phyloP scores from a whole-genome alignment of 2,888 invertebrate species.

The Erebia ligea region DNA sequence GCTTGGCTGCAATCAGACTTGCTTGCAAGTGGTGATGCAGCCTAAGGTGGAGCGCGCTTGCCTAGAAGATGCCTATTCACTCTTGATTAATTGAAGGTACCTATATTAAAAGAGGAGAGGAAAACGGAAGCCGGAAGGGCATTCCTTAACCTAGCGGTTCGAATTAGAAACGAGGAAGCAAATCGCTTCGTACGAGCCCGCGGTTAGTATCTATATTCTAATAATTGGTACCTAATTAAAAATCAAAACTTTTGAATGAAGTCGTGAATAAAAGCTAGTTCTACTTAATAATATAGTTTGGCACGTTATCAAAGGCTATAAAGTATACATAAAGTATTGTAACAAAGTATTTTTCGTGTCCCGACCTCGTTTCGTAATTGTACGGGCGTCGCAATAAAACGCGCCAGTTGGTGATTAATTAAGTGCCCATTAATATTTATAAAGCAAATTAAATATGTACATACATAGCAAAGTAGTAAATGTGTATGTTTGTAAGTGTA shows the following conservation, averaged over 20 bases:
- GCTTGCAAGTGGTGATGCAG: no score
- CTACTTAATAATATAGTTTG: background rate
- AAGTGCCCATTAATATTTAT: constrained; percentile 28
- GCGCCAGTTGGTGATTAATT: constrained; percentile 23
- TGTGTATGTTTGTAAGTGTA: background rate
- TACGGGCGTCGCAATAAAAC: constrained; percentile 27
- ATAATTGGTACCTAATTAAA: background rate
- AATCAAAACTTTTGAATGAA: background rate
- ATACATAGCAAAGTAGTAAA: background rate
- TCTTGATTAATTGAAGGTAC: no score
- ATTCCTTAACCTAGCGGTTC: no score
- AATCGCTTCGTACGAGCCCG: no score
- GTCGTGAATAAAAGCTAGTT: background rate
- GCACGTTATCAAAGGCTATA: background rate
- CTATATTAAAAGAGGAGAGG: no score
- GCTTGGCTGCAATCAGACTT: no score
- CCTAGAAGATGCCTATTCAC: no score
- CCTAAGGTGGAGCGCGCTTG: no score
- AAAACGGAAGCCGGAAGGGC: no score
- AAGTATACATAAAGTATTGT: constrained; percentile 10
- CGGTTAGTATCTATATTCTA: no score
- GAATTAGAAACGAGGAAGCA: no score
- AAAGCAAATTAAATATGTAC: constrained; percentile 19
- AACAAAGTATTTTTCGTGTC: constrained; percentile 23
- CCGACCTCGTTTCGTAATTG: constrained; percentile 27